Percentiles rank a stretch among this genome's conserved stretches.
phyloP scores from a whole-genome alignment of 2,888 invertebrate genomes.

The Meliscaeva auricollis region DNA sequence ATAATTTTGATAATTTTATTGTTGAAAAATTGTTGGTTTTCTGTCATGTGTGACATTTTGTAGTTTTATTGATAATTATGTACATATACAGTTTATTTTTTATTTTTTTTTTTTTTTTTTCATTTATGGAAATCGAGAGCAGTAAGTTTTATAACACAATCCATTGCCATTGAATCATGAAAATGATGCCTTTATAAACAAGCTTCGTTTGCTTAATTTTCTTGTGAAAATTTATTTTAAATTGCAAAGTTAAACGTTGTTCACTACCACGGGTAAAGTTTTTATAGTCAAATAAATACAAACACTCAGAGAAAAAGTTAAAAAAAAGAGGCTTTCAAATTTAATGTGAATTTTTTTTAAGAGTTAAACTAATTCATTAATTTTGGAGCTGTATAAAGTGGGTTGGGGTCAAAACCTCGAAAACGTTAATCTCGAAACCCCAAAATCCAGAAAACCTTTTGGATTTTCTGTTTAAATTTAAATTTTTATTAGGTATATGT shows the following conservation, averaged over 20 bases:
- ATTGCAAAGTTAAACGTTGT: conserved; percentile 7
- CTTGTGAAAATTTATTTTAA: conserved; percentile 8
- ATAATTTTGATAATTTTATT: conserved; percentile 6
- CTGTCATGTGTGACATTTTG: conserved; percentile 4
- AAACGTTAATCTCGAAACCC: no score
- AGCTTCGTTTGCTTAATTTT: conserved; percentile 28
- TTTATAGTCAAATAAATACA: neutral
- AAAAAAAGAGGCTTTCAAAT: no score
- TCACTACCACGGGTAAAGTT: neutral
- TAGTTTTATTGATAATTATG: neutral
- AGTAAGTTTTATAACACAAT: conserved; percentile 1
- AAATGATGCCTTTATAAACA: conserved; percentile 22
- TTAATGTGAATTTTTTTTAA: no score
- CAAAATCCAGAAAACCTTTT: no score
- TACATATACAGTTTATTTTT: neutral
- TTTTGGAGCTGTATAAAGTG: no score
- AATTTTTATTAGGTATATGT: no score
- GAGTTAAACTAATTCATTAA: no score
- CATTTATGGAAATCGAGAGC: conserved; percentile 10
- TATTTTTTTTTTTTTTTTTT: neutral
- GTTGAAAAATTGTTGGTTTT: neutral
- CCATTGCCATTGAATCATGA: conserved; percentile 2
- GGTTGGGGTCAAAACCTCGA: no score
- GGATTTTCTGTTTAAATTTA: no score
- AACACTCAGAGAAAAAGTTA: neutral